Percentiles rank a stretch among this genome's conserved stretches.
Evolutionary conservation across 2,888 invertebrate species (phyloP).

Genomic region (Xestia rhomboidea): DNA sequence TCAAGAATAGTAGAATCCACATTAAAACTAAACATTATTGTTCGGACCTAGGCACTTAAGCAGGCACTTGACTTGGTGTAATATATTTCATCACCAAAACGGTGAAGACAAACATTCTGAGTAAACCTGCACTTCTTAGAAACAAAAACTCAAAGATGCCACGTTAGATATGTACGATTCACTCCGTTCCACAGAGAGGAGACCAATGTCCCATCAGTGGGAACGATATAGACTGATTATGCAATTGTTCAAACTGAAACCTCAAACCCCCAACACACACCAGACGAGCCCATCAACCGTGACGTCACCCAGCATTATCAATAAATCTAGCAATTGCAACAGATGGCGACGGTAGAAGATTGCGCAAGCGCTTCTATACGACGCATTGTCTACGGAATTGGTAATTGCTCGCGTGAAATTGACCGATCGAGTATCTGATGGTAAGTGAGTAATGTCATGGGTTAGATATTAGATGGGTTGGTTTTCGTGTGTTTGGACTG

Average conservation of each 20-base stretch:
- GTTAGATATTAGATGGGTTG: neutral
- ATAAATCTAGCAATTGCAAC: constrained; percentile 56
- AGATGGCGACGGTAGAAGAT: constrained; percentile 20
- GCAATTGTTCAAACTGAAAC: constrained; percentile 2
- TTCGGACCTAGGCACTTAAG: too few relatives aligned
- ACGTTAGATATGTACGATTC: neutral
- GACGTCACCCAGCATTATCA: constrained; percentile 50
- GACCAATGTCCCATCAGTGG: neutral
- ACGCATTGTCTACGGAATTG: constrained; percentile 63
- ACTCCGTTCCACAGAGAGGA: neutral
- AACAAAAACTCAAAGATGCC: neutral
- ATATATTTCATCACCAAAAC: too few relatives aligned
- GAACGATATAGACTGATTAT: neutral
- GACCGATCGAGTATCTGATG: constrained; percentile 33
- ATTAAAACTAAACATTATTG: too few relatives aligned
- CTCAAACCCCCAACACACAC: constrained; percentile 14
- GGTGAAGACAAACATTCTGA: neutral
- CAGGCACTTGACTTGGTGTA: too few relatives aligned
- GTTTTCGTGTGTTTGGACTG: neutral
- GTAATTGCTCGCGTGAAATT: constrained; percentile 63
- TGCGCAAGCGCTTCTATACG: constrained; percentile 57
- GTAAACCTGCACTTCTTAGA: neutral
- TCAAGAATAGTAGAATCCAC: too few relatives aligned
- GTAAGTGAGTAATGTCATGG: constrained; percentile 45
- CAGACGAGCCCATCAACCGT: constrained; percentile 35